phyloP scores from a whole-genome alignment of 2,797 vertebrate species.

The Neosalanx taihuensis region DNA sequence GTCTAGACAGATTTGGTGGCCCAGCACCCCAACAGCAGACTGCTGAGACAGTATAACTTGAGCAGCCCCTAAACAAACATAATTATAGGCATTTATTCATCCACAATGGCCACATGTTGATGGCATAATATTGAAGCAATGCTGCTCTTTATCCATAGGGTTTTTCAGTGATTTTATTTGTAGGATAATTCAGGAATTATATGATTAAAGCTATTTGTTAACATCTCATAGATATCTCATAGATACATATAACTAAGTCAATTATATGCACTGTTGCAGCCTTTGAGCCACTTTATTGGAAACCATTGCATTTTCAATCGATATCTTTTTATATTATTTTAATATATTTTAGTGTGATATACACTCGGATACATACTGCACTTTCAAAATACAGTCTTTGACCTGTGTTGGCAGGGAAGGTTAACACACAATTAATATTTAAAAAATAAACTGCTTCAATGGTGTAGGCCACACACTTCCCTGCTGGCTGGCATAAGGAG shows the following conservation, averaged over 20 bases:
- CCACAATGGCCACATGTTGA: background rate
- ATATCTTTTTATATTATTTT: too few species aligned
- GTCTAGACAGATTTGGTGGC: constrained; percentile 13
- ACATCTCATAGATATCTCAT: background rate
- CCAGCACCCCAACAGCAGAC: constrained; percentile 8
- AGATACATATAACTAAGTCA: too few species aligned
- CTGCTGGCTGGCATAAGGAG: background rate
- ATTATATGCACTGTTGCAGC: too few species aligned
- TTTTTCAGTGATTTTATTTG: background rate
- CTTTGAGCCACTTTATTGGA: too few species aligned
- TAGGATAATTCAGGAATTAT: background rate
- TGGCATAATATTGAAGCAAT: background rate
- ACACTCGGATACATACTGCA: too few species aligned
- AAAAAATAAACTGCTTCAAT: background rate
- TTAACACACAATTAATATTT: background rate
- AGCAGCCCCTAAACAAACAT: constrained; percentile 2
- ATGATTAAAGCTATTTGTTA: background rate
- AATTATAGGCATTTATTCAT: constrained; percentile 6
- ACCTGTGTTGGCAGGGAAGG: background rate
- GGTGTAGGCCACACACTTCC: background rate
- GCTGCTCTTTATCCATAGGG: background rate
- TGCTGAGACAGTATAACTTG: constrained; percentile 4
- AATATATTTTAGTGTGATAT: background rate
- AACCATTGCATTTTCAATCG: too few species aligned
- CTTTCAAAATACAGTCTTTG: background rate